Evolutionary conservation across 1,140 invertebrate species (phyloP), one percentile per base, ranked within the genome.

Genomic region (Procambarus virginalis): DNA sequence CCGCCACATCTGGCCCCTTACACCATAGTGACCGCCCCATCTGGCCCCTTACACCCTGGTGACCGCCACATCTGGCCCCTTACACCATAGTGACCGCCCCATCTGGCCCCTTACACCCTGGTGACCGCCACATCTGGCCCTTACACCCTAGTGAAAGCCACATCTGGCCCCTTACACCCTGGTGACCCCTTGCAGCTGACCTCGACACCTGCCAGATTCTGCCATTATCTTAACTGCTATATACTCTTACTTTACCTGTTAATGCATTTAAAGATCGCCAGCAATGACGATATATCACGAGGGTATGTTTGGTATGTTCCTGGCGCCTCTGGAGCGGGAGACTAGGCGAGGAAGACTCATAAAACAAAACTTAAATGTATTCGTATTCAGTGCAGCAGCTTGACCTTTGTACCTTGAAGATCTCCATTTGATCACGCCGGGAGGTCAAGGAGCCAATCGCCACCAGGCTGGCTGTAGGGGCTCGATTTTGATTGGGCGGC

Each of bases 381-480:
- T 80, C 78, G 22, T 20, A 80, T 80, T 80, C 78, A 55, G 22
- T 51, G 55, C 49, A 80, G 78, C 78, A 58, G 22, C 49, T 55
- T 55, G 78, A 80, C 78, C 78, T 80, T 58, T 58, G 34, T 80
- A 80, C 49, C 78, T 34, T n/a, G 78, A n/a, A 58, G 78, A 34
- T 80, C 49, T 51, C 78, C 20, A 6, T 22, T 49, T 80, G 6
- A 55, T 12, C 78, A 8, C 49, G 58, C 10, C 78, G 22, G 6
- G 78, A 51, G 78, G 20, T 58, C 78, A 55, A 51, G 49, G 20
- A 6, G n/a, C 78, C 78, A 80, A 80, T 80, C 78, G 10, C 48
- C 55, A 80, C 14, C 10, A 5, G 20, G 49, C 17, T 80, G 20
- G n/a, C 17, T 80, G 1, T 10, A 64, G 17, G 8, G 55, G 49